Base-by-base conservation (phyloP, 1,140 invertebrate genomes). In the Thrips palmi region DNA sequence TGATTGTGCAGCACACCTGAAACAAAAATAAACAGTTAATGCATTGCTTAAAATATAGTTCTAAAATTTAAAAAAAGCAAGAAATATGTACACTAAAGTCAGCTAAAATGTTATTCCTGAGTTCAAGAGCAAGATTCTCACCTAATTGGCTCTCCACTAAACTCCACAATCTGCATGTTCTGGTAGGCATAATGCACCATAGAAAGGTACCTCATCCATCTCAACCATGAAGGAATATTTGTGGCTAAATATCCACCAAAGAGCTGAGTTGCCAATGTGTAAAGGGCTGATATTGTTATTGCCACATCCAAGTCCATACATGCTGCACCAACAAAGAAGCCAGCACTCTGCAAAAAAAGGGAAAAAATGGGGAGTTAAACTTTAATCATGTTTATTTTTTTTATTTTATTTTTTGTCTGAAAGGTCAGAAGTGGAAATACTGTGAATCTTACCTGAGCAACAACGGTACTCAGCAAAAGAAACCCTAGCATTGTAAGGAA, bases 161-260 rank as follows among this genome's bases (percentile, higher is more conserved):
- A 85, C 53, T 87, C 81, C 7, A 85, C 63, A 42, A 81, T 77
- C 56, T 85, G 77, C 77, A 85, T 82, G 52, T 82, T 83, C 52
- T 83, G 75, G 54, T 78, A 86, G 33, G 80, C 79, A 55, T 84
- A 86, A 53, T 85, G 76, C 11, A 85, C 74, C 69, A 87, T 76
- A 24, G 71, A 73, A 31, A 75, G 62, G 50, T 83, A 83, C 41
- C 74, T 70, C 47, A 80, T 68, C 80, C 80, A 84, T 41, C 71
- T 70, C n/a, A 86, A 52, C 70, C 77, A 81, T 29, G 66, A 57
- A 23, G 80, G 77, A 41, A 87, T 75, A 45, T 75, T 71, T 20
- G 78, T 77, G 11, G 80, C 76, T 40, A 84, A 64, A 57, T 79
- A 86, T 19, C 79, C 82, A 41, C 81, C 82, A 53, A 85, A 72